phyloP scores from a whole-genome alignment of 2,888 invertebrate genomes.

The Drosophila mettleri region DNA sequence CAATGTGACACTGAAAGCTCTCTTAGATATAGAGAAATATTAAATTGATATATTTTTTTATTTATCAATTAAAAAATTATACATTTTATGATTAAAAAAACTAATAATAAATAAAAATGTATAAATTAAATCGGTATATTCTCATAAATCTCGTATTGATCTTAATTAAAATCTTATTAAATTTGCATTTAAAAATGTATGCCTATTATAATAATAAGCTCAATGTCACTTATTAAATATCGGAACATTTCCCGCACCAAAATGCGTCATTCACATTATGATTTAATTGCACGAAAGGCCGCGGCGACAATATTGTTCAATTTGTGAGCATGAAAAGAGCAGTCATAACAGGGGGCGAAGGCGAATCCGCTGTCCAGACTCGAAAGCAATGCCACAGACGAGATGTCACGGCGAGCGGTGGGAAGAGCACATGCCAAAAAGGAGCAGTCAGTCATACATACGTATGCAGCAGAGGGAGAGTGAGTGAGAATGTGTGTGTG shows the following conservation, averaged over 20 bases:
- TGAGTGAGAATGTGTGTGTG: slow-evolving; percentile 3
- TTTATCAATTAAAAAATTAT: too few species aligned
- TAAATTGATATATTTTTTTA: too few species aligned
- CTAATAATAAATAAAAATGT: too few species aligned
- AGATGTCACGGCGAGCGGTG: slow-evolving; percentile 11
- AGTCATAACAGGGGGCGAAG: slow-evolving; percentile 69
- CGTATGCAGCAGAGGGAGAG: slow-evolving; percentile 6
- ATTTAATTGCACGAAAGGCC: slow-evolving; percentile 63
- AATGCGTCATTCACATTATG: slow-evolving; percentile 38
- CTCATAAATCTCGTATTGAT: background rate
- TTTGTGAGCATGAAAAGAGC: slow-evolving; percentile 60
- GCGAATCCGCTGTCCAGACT: slow-evolving; percentile 53
- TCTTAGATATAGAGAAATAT: too few species aligned
- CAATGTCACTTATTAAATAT: slow-evolving; percentile 5
- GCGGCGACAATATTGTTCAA: slow-evolving; percentile 62
- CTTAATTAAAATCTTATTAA: background rate
- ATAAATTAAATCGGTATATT: background rate
- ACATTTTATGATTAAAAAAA: background rate
- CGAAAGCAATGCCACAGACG: slow-evolving; percentile 36
- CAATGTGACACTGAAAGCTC: too few species aligned
- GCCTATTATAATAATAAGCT: background rate
- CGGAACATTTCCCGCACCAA: slow-evolving; percentile 5
- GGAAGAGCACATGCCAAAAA: slow-evolving; percentile 45
- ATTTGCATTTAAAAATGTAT: background rate
- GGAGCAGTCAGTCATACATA: slow-evolving; percentile 56